phyloP scores from a whole-genome alignment of 2,113 vertebrate genomes.

The Tragelaphus strepsiceros region DNA sequence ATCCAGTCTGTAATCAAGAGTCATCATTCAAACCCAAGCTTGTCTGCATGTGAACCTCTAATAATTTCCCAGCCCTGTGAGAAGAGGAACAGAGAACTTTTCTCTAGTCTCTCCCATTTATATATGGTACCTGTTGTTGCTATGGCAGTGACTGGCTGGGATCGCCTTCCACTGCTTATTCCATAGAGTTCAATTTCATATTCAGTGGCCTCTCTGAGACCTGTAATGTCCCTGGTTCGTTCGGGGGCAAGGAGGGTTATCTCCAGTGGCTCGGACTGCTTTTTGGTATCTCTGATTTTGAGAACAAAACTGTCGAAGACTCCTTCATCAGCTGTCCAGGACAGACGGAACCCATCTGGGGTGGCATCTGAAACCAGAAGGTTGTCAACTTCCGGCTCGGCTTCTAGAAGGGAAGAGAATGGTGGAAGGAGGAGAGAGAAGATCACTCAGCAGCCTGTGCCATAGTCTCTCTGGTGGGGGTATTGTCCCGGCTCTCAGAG shows the following conservation, averaged over 20 bases:
- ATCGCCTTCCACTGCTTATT: conserved; percentile 85
- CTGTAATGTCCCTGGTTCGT: conserved; percentile 83
- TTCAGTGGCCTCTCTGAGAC: conserved; percentile 88
- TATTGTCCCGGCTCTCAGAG: conserved; percentile 70
- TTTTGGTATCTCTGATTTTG: conserved; percentile 86
- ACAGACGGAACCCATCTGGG: conserved; percentile 87
- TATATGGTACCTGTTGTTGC: conserved; percentile 92
- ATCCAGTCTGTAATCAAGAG: neutral
- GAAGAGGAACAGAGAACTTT: neutral
- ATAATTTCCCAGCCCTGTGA: neutral
- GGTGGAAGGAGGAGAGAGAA: conserved; percentile 66
- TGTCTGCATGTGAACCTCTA: conserved; percentile 5
- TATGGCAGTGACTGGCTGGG: conserved; percentile 85
- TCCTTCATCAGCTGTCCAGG: conserved; percentile 92
- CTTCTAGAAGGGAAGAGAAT: conserved; percentile 83
- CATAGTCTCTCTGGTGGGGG: neutral
- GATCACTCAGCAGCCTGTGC: neutral
- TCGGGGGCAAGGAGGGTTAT: conserved; percentile 85
- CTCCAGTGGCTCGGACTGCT: conserved; percentile 82
- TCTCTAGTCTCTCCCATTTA: neutral
- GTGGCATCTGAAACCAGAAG: conserved; percentile 88
- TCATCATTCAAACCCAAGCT: neutral
- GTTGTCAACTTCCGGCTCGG: conserved; percentile 91
- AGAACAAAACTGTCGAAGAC: conserved; percentile 93
- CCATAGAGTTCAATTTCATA: conserved; percentile 92